A percentile compares a stretch with the other conserved stretches of the same genome.
These are phyloP conservation scores for Ochotona princeps DNA, from an alignment of 2,113 vertebrate species.

Conservation along the genomic window DNA sequence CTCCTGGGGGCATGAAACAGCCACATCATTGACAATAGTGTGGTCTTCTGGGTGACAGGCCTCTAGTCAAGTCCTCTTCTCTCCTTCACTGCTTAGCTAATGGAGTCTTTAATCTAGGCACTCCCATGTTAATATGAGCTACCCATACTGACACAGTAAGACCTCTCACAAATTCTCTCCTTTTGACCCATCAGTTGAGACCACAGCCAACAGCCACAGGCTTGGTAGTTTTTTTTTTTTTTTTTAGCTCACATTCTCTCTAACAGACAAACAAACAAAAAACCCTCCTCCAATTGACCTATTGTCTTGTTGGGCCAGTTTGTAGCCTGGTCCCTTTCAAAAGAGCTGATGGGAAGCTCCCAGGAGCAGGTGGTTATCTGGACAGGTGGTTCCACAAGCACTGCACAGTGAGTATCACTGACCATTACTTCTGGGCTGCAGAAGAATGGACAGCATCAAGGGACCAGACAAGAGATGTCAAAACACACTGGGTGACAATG, in stretches of 20 bases:
- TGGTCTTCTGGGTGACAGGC: background rate
- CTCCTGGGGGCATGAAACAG: too few relatives aligned
- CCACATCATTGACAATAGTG: rapidly evolving
- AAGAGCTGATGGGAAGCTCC: background rate
- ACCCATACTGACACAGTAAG: background rate
- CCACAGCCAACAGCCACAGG: background rate
- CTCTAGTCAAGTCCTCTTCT: background rate
- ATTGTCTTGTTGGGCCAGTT: background rate
- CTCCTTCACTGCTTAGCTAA: background rate
- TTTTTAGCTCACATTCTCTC: background rate
- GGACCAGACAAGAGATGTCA: background rate
- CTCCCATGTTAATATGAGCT: background rate
- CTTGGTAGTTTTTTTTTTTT: background rate
- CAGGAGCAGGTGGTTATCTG: background rate
- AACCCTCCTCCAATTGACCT: background rate
- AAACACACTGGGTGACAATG: background rate
- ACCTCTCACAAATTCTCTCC: background rate
- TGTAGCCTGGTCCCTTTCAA: background rate
- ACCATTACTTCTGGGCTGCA: background rate
- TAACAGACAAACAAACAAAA: too few relatives aligned
- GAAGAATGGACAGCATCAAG: background rate
- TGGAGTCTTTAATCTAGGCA: background rate
- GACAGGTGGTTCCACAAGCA: too few relatives aligned
- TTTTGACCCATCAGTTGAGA: background rate
- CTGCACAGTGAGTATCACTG: background rate